Evolutionary conservation across 2,797 vertebrate genomes (phyloP).

Genomic region (Oreochromis mossambicus): DNA sequence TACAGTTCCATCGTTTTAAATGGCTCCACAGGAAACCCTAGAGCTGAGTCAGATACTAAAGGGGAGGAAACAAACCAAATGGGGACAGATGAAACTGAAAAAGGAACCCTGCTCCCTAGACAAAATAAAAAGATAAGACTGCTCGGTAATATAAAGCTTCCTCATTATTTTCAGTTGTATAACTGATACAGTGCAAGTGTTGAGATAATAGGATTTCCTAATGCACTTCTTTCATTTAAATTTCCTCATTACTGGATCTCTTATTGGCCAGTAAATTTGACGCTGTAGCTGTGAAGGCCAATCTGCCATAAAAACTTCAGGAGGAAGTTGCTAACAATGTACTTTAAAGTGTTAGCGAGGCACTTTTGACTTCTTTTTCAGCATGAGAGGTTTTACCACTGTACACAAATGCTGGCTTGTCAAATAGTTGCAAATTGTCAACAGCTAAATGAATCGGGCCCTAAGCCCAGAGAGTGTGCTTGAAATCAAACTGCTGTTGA

Average conservation of each 20-base stretch:
- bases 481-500: background rate
- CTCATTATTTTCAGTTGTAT: background rate
- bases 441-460: background rate
- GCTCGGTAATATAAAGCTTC: background rate
- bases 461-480: background rate
- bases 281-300: background rate
- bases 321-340: background rate
- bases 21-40: background rate
- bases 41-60: background rate
- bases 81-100: background rate
- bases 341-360: background rate
- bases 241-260: background rate
- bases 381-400: background rate
- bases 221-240: slow-evolving; percentile 25
- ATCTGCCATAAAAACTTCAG: background rate
- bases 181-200: background rate
- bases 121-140: background rate
- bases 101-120: background rate
- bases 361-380: background rate
- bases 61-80: background rate
- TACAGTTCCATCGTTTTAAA: background rate
- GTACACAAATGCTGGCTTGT: background rate
- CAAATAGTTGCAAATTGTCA: background rate
- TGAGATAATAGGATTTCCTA: background rate
- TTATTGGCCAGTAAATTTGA: background rate